These are phyloP conservation scores for Actias luna DNA, from an alignment of 2,888 invertebrate genomes.

Conservation along the genomic window DNA sequence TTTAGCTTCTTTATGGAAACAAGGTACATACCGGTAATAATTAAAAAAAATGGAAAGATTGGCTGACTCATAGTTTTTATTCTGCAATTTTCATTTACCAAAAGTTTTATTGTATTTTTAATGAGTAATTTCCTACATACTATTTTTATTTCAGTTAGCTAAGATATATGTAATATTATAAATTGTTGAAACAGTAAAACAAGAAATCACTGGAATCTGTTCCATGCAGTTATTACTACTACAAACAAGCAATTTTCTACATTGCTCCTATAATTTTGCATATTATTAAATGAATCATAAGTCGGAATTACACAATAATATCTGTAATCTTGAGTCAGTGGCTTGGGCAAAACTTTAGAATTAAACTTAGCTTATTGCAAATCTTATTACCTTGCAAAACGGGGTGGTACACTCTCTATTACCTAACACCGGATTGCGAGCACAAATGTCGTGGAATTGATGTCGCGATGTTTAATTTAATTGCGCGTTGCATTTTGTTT, in stretches of 20 bases:
- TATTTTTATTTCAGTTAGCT: too few species aligned
- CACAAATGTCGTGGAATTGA: constrained; percentile 2
- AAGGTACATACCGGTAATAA: too few species aligned
- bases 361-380: constrained; percentile 2
- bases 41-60: too few species aligned
- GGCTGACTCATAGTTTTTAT: too few species aligned
- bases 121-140: too few species aligned
- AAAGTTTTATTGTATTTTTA: too few species aligned
- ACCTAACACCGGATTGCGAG: not conserved
- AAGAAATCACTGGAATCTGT: not conserved
- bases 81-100: too few species aligned
- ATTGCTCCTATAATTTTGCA: not conserved
- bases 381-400: constrained; percentile 10
- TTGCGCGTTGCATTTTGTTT: not conserved
- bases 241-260: not conserved
- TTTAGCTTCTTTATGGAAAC: too few species aligned
- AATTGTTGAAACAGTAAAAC: too few species aligned
- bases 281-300: not conserved
- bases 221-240: not conserved
- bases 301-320: not conserved
- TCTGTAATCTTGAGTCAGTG: not conserved
- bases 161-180: too few species aligned
- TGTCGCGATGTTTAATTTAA: not conserved
- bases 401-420: constrained; percentile 6
- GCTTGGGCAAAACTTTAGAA: not conserved